Conservation (phyloP, 2,797 vertebrate species). For the Myotis myotis region DNA sequence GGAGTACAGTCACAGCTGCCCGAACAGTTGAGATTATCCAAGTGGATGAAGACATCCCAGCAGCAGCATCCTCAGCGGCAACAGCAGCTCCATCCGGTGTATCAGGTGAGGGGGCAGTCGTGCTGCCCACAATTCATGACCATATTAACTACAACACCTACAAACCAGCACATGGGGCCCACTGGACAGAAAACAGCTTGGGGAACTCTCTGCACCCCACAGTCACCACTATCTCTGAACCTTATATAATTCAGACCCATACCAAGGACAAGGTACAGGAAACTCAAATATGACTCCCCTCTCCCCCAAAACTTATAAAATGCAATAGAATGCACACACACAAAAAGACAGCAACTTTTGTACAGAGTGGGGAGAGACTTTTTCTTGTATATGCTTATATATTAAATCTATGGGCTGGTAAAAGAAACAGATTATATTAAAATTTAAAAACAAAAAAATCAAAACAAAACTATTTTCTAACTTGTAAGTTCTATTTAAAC, state of each 20-base stretch:
- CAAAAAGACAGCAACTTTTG: constrained; percentile 91
- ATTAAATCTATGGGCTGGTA: constrained; percentile 91
- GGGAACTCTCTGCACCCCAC: constrained; percentile 95
- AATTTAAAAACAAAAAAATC: constrained; percentile 85
- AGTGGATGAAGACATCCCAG: constrained; percentile 94
- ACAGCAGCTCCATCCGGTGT: constrained; percentile 86
- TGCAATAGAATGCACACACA: constrained; percentile 96
- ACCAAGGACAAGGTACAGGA: constrained; percentile 99
- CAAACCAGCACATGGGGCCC: constrained; percentile 92
- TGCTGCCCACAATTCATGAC: constrained; percentile 92
- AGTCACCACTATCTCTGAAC: constrained; percentile 91
- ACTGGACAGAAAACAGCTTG: constrained; percentile 96
- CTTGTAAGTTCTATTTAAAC: constrained; percentile 94
- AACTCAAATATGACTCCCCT: constrained; percentile 94
- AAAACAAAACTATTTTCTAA: constrained; percentile 94
- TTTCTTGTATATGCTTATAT: constrained; percentile 98
- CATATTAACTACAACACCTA: constrained; percentile 96
- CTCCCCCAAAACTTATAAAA: constrained; percentile 85
- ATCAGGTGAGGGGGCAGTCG: constrained; percentile 91
- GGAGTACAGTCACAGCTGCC: constrained; percentile 94
- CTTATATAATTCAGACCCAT: constrained; percentile 94
- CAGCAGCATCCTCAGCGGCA: constrained; percentile 82
- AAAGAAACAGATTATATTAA: constrained; percentile 94
- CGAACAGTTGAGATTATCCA: constrained; percentile 96
- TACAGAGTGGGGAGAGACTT: constrained; percentile 94